phyloP scores from a whole-genome alignment of 1,140 invertebrate genomes.

The Solenopsis fugax region DNA sequence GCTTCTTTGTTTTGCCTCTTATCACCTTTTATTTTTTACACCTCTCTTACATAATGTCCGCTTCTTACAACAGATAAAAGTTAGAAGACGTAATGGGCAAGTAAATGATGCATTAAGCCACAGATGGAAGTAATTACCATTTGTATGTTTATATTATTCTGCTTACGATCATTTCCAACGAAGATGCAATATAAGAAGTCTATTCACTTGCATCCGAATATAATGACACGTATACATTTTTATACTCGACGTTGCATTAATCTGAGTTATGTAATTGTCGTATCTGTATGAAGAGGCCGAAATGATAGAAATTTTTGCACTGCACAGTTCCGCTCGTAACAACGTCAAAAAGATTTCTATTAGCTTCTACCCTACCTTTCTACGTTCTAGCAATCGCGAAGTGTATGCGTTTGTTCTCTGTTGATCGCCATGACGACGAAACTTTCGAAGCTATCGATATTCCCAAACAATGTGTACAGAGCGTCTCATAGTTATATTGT shows the following conservation, averaged over 20 bases:
- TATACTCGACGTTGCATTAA: constrained; percentile 3
- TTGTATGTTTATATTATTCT: constrained; percentile 35
- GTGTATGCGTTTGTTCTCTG: constrained; percentile 59
- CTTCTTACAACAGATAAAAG: neutral
- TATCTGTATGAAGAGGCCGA: neutral
- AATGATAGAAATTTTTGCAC: constrained; percentile 29
- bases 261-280: constrained; percentile 3
- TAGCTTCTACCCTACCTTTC: neutral
- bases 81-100: constrained; percentile 28
- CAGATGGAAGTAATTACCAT: constrained; percentile 53
- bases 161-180: neutral
- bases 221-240: neutral
- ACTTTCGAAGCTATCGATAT: constrained; percentile 52
- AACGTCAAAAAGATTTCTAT: neutral
- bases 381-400: constrained; percentile 25
- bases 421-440: constrained; percentile 82
- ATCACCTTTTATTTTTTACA: neutral
- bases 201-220: neutral
- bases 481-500: neutral
- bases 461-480: neutral
- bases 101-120: constrained; percentile 2
- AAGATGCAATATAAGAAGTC: neutral
- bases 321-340: neutral
- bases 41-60: neutral
- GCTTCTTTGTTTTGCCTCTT: neutral